Evolutionary conservation across 2,888 invertebrate genomes (phyloP), one percentile per base, ranked within the genome.

Genomic region (Pyralis farinalis): DNA sequence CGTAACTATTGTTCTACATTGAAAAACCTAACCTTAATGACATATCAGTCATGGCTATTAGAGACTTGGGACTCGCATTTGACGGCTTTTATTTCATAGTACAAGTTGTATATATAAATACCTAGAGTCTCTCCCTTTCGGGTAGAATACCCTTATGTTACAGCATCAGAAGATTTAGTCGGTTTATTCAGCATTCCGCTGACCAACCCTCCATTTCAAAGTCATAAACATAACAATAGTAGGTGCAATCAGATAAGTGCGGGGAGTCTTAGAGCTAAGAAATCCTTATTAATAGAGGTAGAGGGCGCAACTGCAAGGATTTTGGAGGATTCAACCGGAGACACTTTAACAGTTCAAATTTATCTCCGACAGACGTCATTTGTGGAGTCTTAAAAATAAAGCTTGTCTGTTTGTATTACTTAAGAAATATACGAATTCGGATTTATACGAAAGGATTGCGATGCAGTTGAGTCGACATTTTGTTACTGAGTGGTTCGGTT

Each of bases 261-360:
- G 49, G 54, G 56, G 61, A 56, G 67, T 54, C 56, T 49, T 57
- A 62, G 67, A 33, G 38, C 38, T 67, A 65, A 71, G 77, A 81
- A 82, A 85, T 77, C 85, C 71, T 82, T 85, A 84, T 84, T 82
- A 85, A 85, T 85, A 84, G 83, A 63, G 62, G 60, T 51, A 58
- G 56, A 51, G 40, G 42, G 48, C 46, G 49, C 52, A 46, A 49
- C 47, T 48, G 54, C 50, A 51, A 68, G 58, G 55, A 53, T 52
- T 53, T 53, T 12, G 42, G 46, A 43, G 45, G 47, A 47, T 40
- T 11, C 11, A 7, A 1, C 12, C 8, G 10, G 7, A 33, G 27
- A 16, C 10, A 25, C 10, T 38, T 38, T 34, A 30, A 10, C 10
- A 33, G 28, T 32, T 33, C 27, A 9, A 32, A 38, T 38, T 38